These are phyloP conservation scores for Gadopsis marmoratus DNA, from an alignment of 2,797 vertebrate species.

Conservation along the genomic window DNA sequence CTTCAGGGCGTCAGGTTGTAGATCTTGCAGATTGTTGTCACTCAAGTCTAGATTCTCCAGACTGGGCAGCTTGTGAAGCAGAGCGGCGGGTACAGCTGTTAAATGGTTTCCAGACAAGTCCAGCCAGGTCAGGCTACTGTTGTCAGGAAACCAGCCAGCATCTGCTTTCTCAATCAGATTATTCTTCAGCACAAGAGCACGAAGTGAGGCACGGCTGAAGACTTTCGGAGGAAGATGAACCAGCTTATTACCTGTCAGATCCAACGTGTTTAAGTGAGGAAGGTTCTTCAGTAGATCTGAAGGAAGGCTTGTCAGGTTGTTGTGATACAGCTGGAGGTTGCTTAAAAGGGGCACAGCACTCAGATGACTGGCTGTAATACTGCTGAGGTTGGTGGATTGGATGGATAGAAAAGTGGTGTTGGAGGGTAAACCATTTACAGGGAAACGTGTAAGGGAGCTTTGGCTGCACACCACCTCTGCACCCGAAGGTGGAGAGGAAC, in stretches of 20 bases:
- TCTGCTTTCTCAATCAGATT: constrained; percentile 68
- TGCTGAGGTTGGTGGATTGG: constrained; percentile 67
- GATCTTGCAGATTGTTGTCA: constrained; percentile 70
- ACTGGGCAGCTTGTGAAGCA: constrained; percentile 67
- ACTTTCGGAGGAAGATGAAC: constrained; percentile 60
- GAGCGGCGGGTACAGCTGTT: constrained; percentile 42
- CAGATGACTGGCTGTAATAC: constrained; percentile 63
- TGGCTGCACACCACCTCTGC: constrained; percentile 70
- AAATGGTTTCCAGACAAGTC: constrained; percentile 78
- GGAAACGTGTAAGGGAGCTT: constrained; percentile 64
- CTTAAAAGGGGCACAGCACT: constrained; percentile 56
- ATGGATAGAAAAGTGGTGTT: constrained; percentile 70
- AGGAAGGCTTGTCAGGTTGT: constrained; percentile 68
- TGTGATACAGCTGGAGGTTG: constrained; percentile 78
- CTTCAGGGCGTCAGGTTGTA: constrained; percentile 54
- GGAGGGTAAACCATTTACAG: constrained; percentile 58
- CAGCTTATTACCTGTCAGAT: constrained; percentile 80
- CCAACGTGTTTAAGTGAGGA: constrained; percentile 68
- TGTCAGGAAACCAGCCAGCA: constrained; percentile 67
- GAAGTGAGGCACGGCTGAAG: constrained; percentile 69
- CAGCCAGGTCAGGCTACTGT: constrained; percentile 73
- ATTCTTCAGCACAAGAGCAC: constrained; percentile 70
- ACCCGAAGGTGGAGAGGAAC: constrained; percentile 30
- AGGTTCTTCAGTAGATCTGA: constrained; percentile 69
- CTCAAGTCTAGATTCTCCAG: constrained; percentile 75